Evolutionary conservation across 2,888 invertebrate genomes (phyloP).

Genomic region (Chironomus riparius): DNA sequence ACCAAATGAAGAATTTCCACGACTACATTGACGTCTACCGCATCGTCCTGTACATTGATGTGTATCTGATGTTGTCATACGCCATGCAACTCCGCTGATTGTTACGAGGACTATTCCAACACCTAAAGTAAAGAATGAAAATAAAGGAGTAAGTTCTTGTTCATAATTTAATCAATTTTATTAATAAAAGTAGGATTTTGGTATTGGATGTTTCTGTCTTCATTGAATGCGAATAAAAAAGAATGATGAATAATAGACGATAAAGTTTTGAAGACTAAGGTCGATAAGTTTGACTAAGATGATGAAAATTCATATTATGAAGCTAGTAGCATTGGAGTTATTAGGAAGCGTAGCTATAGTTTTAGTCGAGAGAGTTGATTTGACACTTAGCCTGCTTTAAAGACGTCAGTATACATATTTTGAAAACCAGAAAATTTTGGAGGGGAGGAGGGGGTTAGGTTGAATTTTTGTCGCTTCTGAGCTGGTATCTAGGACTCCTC

Average conservation of each 20-base stretch:
- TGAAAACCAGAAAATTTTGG: too few relatives aligned
- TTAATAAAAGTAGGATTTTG: too few relatives aligned
- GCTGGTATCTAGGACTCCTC: too few relatives aligned
- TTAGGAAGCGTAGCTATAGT: too few relatives aligned
- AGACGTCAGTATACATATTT: too few relatives aligned
- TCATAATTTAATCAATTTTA: not conserved
- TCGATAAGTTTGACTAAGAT: too few relatives aligned
- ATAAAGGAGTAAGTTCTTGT: not conserved
- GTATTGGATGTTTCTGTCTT: not conserved
- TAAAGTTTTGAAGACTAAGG: not conserved
- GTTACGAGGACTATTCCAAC: slow-evolving; percentile 91
- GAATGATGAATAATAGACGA: not conserved
- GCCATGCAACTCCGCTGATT: slow-evolving; percentile 92
- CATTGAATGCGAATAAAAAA: not conserved
- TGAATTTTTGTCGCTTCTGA: too few relatives aligned
- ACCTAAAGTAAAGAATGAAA: slow-evolving; percentile 52
- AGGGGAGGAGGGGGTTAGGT: too few relatives aligned
- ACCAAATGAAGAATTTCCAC: slow-evolving; percentile 84
- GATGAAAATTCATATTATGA: too few relatives aligned
- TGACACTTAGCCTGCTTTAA: too few relatives aligned
- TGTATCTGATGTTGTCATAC: slow-evolving; percentile 73
- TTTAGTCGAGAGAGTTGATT: too few relatives aligned
- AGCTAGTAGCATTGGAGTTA: too few relatives aligned
- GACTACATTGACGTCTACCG: slow-evolving; percentile 58
- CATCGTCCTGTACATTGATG: slow-evolving; percentile 54